These are phyloP conservation scores for Trachelipus rathkii DNA, from an alignment of 1,140 invertebrate species.

Conservation along the genomic window DNA sequence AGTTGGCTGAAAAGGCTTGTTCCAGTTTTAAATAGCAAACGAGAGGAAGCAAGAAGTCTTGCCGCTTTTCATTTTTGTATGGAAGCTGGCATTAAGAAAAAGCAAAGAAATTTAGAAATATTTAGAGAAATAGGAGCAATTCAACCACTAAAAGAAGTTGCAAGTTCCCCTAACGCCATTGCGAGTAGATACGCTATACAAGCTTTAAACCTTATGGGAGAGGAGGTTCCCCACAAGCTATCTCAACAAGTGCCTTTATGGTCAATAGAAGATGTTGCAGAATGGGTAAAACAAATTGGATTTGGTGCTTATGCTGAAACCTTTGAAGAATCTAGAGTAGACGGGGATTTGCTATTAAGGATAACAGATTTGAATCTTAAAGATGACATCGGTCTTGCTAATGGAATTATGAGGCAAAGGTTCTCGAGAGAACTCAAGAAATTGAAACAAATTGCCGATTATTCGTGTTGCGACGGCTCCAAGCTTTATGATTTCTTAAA, in stretches of 20 bases:
- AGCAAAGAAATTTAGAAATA: slow-evolving; percentile 89
- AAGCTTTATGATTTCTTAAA: slow-evolving; percentile 88
- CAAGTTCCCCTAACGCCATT: slow-evolving; percentile 94
- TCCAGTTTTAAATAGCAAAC: slow-evolving; percentile 89
- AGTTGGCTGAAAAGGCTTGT: slow-evolving; percentile 91
- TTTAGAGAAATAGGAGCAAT: slow-evolving; percentile 93
- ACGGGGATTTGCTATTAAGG: slow-evolving; percentile 94
- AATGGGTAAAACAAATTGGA: slow-evolving; percentile 97
- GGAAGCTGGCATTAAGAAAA: slow-evolving; percentile 96
- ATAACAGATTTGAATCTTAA: slow-evolving; percentile 86
- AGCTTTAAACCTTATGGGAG: slow-evolving; percentile 89
- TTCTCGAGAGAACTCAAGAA: slow-evolving; percentile 92
- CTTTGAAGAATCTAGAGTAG: slow-evolving; percentile 88
- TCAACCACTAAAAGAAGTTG: slow-evolving; percentile 90
- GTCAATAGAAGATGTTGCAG: slow-evolving; percentile 91
- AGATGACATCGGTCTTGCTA: slow-evolving; percentile 86
- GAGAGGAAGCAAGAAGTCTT: slow-evolving; percentile 91
- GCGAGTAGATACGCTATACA: slow-evolving; percentile 96
- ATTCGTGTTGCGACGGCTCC: slow-evolving; percentile 86
- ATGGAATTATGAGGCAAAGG: slow-evolving; percentile 87
- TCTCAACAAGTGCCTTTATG: slow-evolving; percentile 97
- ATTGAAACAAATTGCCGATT: slow-evolving; percentile 95
- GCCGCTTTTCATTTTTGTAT: slow-evolving; percentile 99
- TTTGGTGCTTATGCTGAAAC: slow-evolving; percentile 76
- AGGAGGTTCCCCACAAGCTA: slow-evolving; percentile 93